These are phyloP conservation scores for Perdix hodgsoniae DNA, from an alignment of 2,797 vertebrate species.

Conservation along the genomic window DNA sequence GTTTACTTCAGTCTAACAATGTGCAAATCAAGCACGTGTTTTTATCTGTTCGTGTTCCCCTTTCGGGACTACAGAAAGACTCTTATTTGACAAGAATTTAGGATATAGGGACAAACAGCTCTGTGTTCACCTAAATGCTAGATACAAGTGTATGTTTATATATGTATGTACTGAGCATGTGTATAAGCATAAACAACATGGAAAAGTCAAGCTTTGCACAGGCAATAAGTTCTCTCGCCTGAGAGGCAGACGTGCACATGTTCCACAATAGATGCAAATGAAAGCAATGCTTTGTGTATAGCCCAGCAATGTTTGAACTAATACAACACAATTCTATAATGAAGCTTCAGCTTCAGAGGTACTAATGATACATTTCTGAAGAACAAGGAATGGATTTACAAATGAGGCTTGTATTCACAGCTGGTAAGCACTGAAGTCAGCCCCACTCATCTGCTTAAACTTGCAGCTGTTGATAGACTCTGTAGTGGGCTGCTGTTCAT, in stretches of 20 bases:
- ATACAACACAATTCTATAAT: not conserved
- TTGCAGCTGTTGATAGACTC: not conserved
- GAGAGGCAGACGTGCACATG: not conserved
- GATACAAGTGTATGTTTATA: not conserved
- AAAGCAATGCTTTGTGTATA: slow-evolving; percentile 1
- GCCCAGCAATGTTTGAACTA: not conserved
- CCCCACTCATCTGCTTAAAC: not conserved
- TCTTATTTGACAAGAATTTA: not conserved
- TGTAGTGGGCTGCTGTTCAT: not conserved
- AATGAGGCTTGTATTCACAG: not conserved
- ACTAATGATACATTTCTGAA: not conserved
- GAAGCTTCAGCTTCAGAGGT: not conserved
- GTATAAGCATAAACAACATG: not conserved
- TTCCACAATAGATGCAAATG: not conserved
- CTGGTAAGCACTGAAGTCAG: not conserved
- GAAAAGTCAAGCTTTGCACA: not conserved
- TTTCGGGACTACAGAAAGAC: not conserved
- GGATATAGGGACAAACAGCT: not conserved
- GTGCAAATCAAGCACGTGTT: not conserved
- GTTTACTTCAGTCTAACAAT: not conserved
- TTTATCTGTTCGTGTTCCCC: not conserved
- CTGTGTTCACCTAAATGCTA: not conserved
- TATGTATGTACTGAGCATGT: not conserved
- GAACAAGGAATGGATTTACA: not conserved
- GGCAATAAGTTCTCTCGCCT: slow-evolving; percentile 17